phyloP scores from a whole-genome alignment of 1,140 invertebrate genomes.

The Muscidifurax raptorellus region DNA sequence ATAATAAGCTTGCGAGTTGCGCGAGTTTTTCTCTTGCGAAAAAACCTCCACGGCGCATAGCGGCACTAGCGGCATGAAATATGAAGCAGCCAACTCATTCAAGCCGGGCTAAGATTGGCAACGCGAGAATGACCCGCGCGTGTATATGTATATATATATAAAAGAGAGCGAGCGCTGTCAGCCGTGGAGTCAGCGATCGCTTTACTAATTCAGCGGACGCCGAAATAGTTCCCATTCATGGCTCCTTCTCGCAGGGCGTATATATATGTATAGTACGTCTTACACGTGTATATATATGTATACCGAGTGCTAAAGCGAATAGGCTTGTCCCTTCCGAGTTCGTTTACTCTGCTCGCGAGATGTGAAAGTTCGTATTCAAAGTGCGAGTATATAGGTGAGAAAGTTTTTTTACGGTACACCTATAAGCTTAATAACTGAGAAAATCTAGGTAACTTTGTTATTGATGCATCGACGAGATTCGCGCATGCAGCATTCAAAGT shows the following conservation, averaged over 20 bases:
- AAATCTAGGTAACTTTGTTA: too few relatives aligned
- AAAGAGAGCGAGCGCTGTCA: constrained; percentile 39
- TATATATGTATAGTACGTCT: not conserved
- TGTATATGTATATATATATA: too few relatives aligned
- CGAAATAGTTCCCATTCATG: constrained; percentile 68
- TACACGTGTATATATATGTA: not conserved
- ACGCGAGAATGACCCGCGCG: constrained; percentile 33
- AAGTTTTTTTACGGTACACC: too few relatives aligned
- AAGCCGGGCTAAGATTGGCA: constrained; percentile 35
- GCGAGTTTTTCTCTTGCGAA: not conserved
- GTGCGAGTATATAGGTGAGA: too few relatives aligned
- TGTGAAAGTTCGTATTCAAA: too few relatives aligned
- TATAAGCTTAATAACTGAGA: too few relatives aligned
- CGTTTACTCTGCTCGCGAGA: not conserved
- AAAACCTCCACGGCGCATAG: not conserved
- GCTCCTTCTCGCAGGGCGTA: not conserved
- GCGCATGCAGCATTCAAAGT: too few relatives aligned
- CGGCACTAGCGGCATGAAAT: not conserved
- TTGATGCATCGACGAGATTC: too few relatives aligned
- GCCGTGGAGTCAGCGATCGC: constrained; percentile 57
- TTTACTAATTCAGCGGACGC: constrained; percentile 66
- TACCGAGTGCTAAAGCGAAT: not conserved
- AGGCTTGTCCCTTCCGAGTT: not conserved
- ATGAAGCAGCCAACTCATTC: constrained; percentile 38
- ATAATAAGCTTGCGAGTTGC: not conserved